phyloP scores from a whole-genome alignment of 2,113 vertebrate genomes.

The Ameiurus melas region DNA sequence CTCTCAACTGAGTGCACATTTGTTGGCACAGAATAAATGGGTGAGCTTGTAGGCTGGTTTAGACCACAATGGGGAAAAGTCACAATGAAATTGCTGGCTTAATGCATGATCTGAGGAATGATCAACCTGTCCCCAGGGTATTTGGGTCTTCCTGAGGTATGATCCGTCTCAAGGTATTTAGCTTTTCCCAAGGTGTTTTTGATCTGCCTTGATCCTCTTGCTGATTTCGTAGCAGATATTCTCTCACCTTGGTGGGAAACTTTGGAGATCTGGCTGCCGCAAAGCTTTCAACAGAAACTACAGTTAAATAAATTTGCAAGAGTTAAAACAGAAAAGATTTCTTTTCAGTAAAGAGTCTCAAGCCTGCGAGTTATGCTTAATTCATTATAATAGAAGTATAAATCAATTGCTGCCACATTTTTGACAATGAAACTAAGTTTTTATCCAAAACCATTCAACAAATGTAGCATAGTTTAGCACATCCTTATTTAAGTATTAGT shows the following conservation, averaged over 20 bases:
- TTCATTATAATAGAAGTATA: too few relatives aligned
- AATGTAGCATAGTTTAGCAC: too few relatives aligned
- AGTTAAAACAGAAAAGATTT: not conserved
- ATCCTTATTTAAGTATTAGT: too few relatives aligned
- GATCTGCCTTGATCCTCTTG: constrained; percentile 12
- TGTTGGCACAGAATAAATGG: constrained; percentile 20
- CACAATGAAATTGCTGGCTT: not conserved
- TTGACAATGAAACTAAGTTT: too few relatives aligned
- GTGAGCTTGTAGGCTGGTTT: not conserved
- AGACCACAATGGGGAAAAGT: not conserved
- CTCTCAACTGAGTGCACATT: not conserved
- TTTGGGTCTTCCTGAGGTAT: constrained; percentile 20
- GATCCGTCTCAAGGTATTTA: not conserved
- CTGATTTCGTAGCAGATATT: not conserved
- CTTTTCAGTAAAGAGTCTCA: not conserved
- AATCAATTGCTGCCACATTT: too few relatives aligned
- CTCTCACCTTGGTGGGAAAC: not conserved
- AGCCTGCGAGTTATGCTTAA: too few relatives aligned
- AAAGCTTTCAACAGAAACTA: not conserved
- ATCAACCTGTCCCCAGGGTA: not conserved
- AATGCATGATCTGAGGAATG: constrained; percentile 36
- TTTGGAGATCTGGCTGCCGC: not conserved
- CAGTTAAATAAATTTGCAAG: not conserved
- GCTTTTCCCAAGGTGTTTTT: not conserved
- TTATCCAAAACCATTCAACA: too few relatives aligned